Conservation (phyloP, 2,113 vertebrate genomes). For the Nycticebus coucang region DNA sequence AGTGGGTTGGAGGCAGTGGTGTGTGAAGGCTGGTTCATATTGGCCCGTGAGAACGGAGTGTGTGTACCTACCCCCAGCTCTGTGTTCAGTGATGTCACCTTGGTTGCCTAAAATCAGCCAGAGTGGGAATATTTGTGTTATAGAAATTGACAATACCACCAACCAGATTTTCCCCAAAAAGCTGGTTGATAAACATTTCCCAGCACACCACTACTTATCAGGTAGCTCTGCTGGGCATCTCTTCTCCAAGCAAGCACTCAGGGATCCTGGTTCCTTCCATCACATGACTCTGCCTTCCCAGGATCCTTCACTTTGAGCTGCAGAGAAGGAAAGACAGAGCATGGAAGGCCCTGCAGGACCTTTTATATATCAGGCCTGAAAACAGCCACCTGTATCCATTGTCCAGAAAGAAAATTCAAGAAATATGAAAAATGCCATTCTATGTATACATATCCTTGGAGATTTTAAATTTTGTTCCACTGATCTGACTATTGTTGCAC, state of each 20-base stretch:
- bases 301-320: not conserved
- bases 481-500: not conserved
- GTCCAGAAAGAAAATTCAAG: not conserved
- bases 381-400: not conserved
- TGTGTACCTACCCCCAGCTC: not conserved
- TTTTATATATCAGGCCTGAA: not conserved
- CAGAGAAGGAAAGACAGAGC: not conserved
- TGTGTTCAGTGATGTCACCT: not conserved
- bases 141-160: not conserved
- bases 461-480: not conserved
- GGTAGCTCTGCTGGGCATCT: not conserved
- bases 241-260: not conserved
- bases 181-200: not conserved
- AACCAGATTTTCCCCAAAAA: not conserved
- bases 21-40: not conserved
- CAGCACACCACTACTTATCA: rapidly evolving
- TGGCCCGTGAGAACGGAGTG: not conserved
- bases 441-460: not conserved
- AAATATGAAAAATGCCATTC: not conserved
- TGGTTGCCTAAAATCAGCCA: not conserved
- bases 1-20: no score
- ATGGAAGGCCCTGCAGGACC: no score
- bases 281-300: not conserved
- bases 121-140: no score
- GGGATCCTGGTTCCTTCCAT: not conserved